These are phyloP conservation scores for Whitmania pigra DNA, from an alignment of 1,140 invertebrate genomes.

Conservation along the genomic window DNA sequence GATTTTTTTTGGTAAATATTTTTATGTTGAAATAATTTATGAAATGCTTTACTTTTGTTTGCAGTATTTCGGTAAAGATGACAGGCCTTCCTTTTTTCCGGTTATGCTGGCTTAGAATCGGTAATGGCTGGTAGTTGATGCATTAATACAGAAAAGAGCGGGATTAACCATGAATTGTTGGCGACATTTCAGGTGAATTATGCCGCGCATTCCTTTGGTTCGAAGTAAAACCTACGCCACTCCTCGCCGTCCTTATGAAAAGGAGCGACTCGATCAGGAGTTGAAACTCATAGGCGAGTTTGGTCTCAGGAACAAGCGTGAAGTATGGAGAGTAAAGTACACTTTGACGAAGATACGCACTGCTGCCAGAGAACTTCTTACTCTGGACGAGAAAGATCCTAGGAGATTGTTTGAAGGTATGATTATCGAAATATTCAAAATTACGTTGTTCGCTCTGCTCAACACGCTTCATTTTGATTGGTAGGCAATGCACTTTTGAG, in stretches of 20 bases:
- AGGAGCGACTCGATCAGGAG: slow-evolving; percentile 96
- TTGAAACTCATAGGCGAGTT: slow-evolving; percentile 96
- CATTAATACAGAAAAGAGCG: too few relatives aligned
- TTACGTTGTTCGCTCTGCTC: too few relatives aligned
- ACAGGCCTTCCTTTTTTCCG: too few relatives aligned
- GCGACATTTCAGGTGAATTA: slow-evolving; percentile 26
- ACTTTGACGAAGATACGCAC: slow-evolving; percentile 96
- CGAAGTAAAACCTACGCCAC: slow-evolving; percentile 96
- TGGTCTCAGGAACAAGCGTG: slow-evolving; percentile 95
- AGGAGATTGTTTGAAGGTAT: slow-evolving; percentile 94
- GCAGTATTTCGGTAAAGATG: too few relatives aligned
- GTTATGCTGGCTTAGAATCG: too few relatives aligned
- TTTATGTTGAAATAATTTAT: too few relatives aligned
- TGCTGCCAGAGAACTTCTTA: slow-evolving; percentile 93
- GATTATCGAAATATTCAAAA: too few relatives aligned
- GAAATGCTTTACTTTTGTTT: too few relatives aligned
- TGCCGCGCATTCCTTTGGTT: slow-evolving; percentile 72
- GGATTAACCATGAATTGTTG: too few relatives aligned
- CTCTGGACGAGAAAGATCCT: slow-evolving; percentile 92
- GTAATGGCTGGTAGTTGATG: too few relatives aligned
- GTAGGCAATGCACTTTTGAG: slow-evolving; percentile 90
- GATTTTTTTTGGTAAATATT: too few relatives aligned
- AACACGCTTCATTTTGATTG: too few relatives aligned
- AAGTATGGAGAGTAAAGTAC: slow-evolving; percentile 98
- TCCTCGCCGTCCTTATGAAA: slow-evolving; percentile 95